These are phyloP conservation scores for Karalla daura DNA, from an alignment of 2,797 vertebrate species.

Conservation along the genomic window DNA sequence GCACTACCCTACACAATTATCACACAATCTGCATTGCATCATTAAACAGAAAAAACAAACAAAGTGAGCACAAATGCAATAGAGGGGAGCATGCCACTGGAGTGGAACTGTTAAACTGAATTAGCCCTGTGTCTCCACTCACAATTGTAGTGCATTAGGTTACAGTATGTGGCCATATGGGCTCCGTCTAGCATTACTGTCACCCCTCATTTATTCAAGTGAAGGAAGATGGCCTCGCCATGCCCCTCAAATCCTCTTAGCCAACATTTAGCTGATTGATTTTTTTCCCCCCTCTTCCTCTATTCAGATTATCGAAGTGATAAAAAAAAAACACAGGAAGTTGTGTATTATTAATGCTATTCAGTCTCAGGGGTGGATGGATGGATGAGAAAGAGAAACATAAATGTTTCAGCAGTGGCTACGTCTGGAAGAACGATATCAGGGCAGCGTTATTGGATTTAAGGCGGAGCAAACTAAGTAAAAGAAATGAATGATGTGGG, in stretches of 20 bases:
- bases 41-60: constrained; percentile 41
- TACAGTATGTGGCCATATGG: constrained; percentile 76
- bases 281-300: constrained; percentile 51
- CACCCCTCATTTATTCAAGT: constrained; percentile 73
- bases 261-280: constrained; percentile 82
- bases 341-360: constrained; percentile 70
- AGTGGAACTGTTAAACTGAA: constrained; percentile 58
- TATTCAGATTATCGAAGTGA: constrained; percentile 72
- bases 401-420: constrained; percentile 68
- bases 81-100: constrained; percentile 33
- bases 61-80: constrained; percentile 45
- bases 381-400: constrained; percentile 36
- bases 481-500: constrained; percentile 40
- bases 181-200: constrained; percentile 75
- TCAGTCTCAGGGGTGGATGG: constrained; percentile 40
- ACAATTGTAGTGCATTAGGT: constrained; percentile 45
- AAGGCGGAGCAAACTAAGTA: constrained; percentile 47
- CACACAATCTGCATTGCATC: constrained; percentile 31
- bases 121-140: constrained; percentile 55
- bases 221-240: constrained; percentile 62
- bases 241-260: constrained; percentile 79
- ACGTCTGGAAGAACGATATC: constrained; percentile 61
- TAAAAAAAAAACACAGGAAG: constrained; percentile 70
- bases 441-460: constrained; percentile 49
- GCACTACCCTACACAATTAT: constrained; percentile 19